phyloP scores from a whole-genome alignment of 2,888 invertebrate genomes.

The Leptinotarsa peninsularis region DNA sequence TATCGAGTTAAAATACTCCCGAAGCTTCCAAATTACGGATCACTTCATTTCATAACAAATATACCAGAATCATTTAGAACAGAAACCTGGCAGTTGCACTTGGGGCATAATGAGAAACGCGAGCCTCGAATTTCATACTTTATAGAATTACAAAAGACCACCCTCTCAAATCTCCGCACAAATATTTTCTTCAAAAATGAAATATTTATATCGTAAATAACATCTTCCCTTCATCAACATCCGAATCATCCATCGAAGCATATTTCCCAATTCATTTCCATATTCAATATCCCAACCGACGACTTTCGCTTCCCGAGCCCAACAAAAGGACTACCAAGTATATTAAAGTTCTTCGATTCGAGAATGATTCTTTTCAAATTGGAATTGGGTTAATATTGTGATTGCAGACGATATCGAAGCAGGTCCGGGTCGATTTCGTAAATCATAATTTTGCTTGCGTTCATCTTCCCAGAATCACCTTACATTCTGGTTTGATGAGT shows the following conservation, averaged over 20 bases:
- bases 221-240: neutral
- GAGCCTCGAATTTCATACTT: neutral
- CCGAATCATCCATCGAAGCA: constrained; percentile 10
- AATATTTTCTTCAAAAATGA: constrained; percentile 3
- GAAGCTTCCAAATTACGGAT: too few relatives aligned
- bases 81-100: too few relatives aligned
- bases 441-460: too few relatives aligned
- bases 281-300: constrained; percentile 20
- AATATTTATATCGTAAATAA: constrained; percentile 5
- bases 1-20: too few relatives aligned
- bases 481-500: too few relatives aligned
- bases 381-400: constrained; percentile 34
- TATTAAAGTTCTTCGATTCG: constrained; percentile 23
- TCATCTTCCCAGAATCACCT: too few relatives aligned
- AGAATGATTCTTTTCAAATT: neutral
- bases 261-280: constrained; percentile 25
- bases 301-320: neutral
- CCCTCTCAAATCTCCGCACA: neutral
- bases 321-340: constrained; percentile 10
- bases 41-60: too few relatives aligned
- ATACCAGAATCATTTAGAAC: too few relatives aligned
- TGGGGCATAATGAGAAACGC: neutral
- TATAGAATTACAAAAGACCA: neutral
- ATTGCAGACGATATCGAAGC: constrained; percentile 41
- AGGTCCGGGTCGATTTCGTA: too few relatives aligned